Percentiles rank a stretch among this genome's conserved stretches.
Evolutionary conservation across 2,888 invertebrate genomes (phyloP).

Genomic region (Platycheirus albimanus): DNA sequence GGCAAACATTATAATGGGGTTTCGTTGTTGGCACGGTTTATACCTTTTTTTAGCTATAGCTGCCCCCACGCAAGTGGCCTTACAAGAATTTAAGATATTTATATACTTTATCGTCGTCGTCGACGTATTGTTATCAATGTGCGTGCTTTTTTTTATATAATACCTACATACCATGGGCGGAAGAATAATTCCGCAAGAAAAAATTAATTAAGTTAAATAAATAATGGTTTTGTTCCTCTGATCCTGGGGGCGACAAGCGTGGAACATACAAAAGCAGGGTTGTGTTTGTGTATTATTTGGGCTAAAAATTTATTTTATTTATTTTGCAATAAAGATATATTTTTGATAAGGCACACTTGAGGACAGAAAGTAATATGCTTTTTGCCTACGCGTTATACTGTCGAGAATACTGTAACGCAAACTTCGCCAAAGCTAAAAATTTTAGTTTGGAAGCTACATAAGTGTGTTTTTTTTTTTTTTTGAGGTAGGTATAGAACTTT

Average conservation of each 20-base stretch:
- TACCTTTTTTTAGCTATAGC: constrained; percentile 1
- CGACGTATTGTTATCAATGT: constrained; percentile 14
- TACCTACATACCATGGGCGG: neutral
- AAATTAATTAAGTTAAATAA: constrained; percentile 49
- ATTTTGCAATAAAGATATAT: no score
- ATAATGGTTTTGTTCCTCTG: constrained; percentile 46
- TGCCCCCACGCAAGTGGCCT: constrained; percentile 37
- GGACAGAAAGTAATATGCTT: no score
- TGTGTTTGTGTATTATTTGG: no score
- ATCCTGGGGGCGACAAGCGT: constrained; percentile 4
- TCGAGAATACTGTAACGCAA: no score
- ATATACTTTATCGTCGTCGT: constrained; percentile 3
- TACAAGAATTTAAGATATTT: constrained; percentile 22
- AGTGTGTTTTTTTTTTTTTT: no score
- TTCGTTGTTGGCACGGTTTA: neutral
- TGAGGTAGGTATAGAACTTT: no score
- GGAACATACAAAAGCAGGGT: neutral
- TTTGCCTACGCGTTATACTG: no score
- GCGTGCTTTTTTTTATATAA: no score
- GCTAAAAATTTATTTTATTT: no score
- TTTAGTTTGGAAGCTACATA: no score
- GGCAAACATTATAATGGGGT: neutral
- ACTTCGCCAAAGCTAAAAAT: no score
- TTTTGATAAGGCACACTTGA: no score
- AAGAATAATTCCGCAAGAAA: constrained; percentile 37